A percentile compares a stretch with the other conserved stretches of the same genome.
Evolutionary conservation across 2,797 vertebrate genomes (phyloP).

Genomic region (Enteromius treurensis): DNA sequence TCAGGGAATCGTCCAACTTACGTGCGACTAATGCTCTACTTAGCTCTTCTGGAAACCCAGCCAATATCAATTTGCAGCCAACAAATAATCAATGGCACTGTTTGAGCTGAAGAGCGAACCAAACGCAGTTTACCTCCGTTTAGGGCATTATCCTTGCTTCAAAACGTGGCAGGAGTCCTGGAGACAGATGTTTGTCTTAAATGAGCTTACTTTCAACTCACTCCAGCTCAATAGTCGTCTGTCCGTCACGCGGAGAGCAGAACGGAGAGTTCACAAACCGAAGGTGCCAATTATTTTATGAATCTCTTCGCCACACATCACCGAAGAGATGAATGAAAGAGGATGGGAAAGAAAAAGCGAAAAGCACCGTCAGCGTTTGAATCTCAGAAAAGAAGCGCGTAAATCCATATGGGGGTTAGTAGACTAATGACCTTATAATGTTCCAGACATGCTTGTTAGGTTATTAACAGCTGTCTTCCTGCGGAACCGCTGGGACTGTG

Average conservation of each 20-base stretch:
- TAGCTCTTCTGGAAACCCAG: background rate
- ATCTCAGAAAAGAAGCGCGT: slow-evolving; percentile 68
- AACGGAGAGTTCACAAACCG: slow-evolving; percentile 46
- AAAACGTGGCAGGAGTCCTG: slow-evolving; percentile 64
- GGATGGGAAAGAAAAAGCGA: background rate
- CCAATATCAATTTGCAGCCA: slow-evolving; percentile 26
- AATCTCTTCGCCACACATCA: slow-evolving; percentile 63
- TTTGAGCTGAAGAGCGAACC: background rate
- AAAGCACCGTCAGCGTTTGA: slow-evolving; percentile 52
- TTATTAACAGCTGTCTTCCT: slow-evolving; percentile 50
- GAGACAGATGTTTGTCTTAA: slow-evolving; percentile 42
- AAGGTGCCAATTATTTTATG: slow-evolving; percentile 58
- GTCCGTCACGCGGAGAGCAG: slow-evolving; percentile 63
- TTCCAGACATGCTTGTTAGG: slow-evolving; percentile 66
- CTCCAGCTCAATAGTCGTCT: slow-evolving; percentile 64
- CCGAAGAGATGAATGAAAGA: slow-evolving; percentile 39
- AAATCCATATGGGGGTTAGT: slow-evolving; percentile 65
- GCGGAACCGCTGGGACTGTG: slow-evolving; percentile 63
- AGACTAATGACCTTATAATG: slow-evolving; percentile 57
- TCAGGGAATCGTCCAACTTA: background rate
- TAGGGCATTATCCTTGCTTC: slow-evolving; percentile 67
- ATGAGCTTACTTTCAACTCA: slow-evolving; percentile 69
- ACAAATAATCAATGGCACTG: slow-evolving; percentile 19
- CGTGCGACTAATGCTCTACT: slow-evolving; percentile 6
- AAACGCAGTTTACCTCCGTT: slow-evolving; percentile 69